Evolutionary conservation across 2,888 invertebrate genomes (phyloP).

Genomic region (Allophyes oxyacanthae): DNA sequence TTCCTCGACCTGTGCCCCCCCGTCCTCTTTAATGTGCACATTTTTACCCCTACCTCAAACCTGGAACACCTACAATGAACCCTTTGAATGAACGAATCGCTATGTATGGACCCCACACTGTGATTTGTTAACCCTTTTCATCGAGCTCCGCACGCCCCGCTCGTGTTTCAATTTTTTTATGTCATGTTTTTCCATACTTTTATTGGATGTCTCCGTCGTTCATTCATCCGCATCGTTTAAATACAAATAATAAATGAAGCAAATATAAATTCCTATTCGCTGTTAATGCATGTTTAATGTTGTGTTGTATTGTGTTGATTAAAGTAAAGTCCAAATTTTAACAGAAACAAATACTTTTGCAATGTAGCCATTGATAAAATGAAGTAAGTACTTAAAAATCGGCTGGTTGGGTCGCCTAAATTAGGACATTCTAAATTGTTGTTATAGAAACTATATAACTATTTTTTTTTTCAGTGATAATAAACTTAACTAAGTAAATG

Average conservation of each 20-base stretch:
- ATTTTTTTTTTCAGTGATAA: conserved; percentile 45
- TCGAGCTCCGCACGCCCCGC: conserved; percentile 29
- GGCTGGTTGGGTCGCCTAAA: conserved; percentile 7
- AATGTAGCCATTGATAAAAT: conserved; percentile 5
- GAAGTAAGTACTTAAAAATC: conserved; percentile 5
- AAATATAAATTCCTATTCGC: conserved; percentile 30
- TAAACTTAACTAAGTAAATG: conserved; percentile 9
- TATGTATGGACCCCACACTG: conserved; percentile 49
- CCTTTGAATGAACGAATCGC: conserved; percentile 62
- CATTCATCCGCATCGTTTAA: conserved; percentile 43
- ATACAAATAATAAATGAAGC: conserved; percentile 40
- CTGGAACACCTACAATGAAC: conserved; percentile 63
- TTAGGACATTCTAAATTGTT: conserved; percentile 13
- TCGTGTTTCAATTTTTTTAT: conserved; percentile 42
- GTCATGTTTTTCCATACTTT: conserved; percentile 44
- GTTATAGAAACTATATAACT: conserved; percentile 5
- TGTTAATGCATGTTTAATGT: conserved; percentile 62
- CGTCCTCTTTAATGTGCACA: conserved; percentile 71
- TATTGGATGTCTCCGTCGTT: conserved; percentile 36
- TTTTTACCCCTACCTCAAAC: conserved; percentile 69
- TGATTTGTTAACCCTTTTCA: conserved; percentile 55
- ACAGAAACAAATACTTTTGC: conserved; percentile 18
- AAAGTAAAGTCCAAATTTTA: conserved; percentile 21
- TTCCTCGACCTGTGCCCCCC: conserved; percentile 67
- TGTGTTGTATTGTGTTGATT: conserved; percentile 58